Percentiles rank a stretch among this genome's conserved stretches.
phyloP scores from a whole-genome alignment of 2,113 vertebrate species.

The Xenotilapia flavipinnis region DNA sequence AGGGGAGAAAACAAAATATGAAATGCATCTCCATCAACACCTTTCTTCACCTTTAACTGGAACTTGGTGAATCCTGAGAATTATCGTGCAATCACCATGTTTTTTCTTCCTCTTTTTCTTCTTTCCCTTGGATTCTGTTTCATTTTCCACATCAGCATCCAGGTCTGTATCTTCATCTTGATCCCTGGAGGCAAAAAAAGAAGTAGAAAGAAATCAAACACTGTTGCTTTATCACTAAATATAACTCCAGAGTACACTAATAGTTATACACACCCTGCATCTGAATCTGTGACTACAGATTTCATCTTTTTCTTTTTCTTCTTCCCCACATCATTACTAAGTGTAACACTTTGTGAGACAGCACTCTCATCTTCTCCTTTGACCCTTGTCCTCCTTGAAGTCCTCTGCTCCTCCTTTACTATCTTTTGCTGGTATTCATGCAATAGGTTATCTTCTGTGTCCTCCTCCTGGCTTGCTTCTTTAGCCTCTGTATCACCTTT shows the following conservation, averaged over 20 bases:
- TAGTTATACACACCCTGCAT: conserved; percentile 73
- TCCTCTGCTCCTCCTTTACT: conserved; percentile 76
- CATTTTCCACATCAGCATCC: conserved; percentile 49
- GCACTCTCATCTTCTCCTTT: conserved; percentile 67
- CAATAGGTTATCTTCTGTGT: conserved; percentile 75
- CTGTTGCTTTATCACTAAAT: neutral
- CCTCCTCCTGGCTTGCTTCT: conserved; percentile 35
- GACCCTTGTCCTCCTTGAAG: conserved; percentile 71
- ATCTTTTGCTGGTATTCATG: conserved; percentile 80
- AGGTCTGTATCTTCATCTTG: conserved; percentile 36
- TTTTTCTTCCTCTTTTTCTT: conserved; percentile 82
- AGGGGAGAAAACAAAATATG: neutral
- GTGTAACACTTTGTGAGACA: conserved; percentile 45
- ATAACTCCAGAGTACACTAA: neutral
- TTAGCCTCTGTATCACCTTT: conserved; percentile 38
- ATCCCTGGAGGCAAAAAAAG: conserved; percentile 14
- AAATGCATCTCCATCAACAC: neutral
- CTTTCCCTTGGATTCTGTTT: conserved; percentile 64
- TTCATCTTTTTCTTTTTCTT: conserved; percentile 86
- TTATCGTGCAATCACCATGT: conserved; percentile 58
- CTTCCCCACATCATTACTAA: conserved; percentile 76
- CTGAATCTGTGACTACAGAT: conserved; percentile 62
- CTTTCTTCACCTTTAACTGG: neutral
- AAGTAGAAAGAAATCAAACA: neutral
- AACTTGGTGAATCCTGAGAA: neutral